Evolutionary conservation across 2,797 vertebrate genomes (phyloP), one percentile per base, ranked within the genome.

Genomic region (Carduelis carduelis): DNA sequence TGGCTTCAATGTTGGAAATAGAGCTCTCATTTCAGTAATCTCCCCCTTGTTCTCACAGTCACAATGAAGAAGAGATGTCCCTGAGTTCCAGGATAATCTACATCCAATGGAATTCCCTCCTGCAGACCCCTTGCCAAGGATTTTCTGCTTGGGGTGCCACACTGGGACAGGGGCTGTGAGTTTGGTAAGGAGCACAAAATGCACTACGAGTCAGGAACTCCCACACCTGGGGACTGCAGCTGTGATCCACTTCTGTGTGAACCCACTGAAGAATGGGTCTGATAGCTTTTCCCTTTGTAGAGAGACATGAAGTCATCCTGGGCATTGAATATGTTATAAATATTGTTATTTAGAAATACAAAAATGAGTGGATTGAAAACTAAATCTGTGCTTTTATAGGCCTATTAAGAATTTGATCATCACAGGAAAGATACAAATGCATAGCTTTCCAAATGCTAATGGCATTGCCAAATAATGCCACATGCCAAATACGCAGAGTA

Each of bases 171-270:
- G 15, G 24, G 17, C 41, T 86, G 10, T 37, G 34, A n/a, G 34
- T 41, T 50, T 35, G 47, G 12, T 12, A 60, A 46, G 53, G 34
- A 57, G 65, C 34, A 50, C 16, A 80, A 72, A 44, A 61, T 3
- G 20, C 44, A 12, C 35, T 32, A 2, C 0, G 28, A 72, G 28
- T 39, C 12, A 66, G 74, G 34, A 66, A 17, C 8, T 22, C 11
- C 5, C 1, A 0, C 43, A 14, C 32, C 10, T 35, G 2, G 34
- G 43, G 44, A 30, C 8, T 44, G 39, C 39, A 72, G 13, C n/a
- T 79, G 78, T 22, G 13, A 65, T 86, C 39, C 53, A 8, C n/a
- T 43, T 57, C 43, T 3, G 0, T 20, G 23, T 21, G 16, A 52
- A 34, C 9, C 4, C 44, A 43, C 18, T 49, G 27, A 8, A 77